Evolutionary conservation across 92 coral and sea anemone species (phyloP), one percentile per base, ranked within the genome.

Genomic region (Epizoanthus stellaris): DNA sequence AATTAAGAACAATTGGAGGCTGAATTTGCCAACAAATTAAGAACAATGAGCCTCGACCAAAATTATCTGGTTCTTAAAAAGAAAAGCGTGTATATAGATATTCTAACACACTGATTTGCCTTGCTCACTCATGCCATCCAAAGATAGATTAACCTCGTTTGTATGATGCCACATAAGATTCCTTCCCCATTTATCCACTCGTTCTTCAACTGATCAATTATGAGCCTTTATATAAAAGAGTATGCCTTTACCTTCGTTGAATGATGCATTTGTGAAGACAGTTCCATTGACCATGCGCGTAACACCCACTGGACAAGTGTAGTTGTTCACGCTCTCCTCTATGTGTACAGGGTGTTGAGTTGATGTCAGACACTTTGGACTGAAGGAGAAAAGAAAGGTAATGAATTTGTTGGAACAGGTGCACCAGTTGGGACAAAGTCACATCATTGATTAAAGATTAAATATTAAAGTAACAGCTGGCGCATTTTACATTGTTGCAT

Each of bases 221-320:
- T 42, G 21, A 70, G 6, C 23, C n/a, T 15, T 19, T 38, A 16
- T 6, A 38, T 6, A 40, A 10, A 10, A 49, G 56, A 73, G 17
- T 0, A 49, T 6, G 14, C 3, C 11, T 49, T 56, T 69, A 97
- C 99, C 99, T 97, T 97, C 97, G 80, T 97, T 97, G 73, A 89
- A 97, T 6, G 99, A 95, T 12, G 97, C 91, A 66, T 97, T 97
- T n/a, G 98, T 95, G 60, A 91, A 93, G 75, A 77, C 74, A 2
- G 99, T 97, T 56, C 95, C 98, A 80, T 97, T 97, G 16, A 88
- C 70, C 63, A 70, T 67, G 7, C 80, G 74, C 17, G 95, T 84
- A 12, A 88, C 67, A 9, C 98, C 98, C 17, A 61, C 84, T 11
- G 94, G 91, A 59, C 99, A 97, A 4, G 99, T 91, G 93, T 97